phyloP scores from a whole-genome alignment of 1,140 invertebrate genomes.

The Copidosoma floridanum region DNA sequence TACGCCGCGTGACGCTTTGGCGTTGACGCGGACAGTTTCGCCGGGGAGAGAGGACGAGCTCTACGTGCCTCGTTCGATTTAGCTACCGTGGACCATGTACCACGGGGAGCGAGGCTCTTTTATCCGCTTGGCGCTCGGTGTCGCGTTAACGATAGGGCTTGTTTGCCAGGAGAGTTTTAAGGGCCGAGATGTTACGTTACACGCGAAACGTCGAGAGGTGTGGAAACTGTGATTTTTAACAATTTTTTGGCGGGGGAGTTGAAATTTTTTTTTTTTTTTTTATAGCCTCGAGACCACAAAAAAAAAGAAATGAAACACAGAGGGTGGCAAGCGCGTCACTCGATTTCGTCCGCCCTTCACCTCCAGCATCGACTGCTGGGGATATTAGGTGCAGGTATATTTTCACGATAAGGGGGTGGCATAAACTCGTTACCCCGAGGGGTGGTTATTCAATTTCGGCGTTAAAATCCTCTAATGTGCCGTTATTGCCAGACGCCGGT shows the following conservation, averaged over 20 bases:
- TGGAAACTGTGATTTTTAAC: too few species aligned
- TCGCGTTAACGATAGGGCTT: too few species aligned
- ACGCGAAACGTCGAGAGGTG: too few species aligned
- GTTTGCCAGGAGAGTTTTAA: too few species aligned
- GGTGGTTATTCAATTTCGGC: conserved; percentile 52
- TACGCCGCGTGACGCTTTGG: conserved; percentile 10
- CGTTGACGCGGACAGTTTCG: conserved; percentile 10
- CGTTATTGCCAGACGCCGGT: conserved; percentile 42
- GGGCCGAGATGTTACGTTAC: too few species aligned
- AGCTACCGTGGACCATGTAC: too few species aligned
- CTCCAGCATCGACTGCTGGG: conserved; percentile 16
- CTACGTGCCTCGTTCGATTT: conserved; percentile 18
- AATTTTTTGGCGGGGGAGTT: too few species aligned
- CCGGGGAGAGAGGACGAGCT: too few species aligned
- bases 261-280: too few species aligned
- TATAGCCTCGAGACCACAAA: conserved; percentile 8
- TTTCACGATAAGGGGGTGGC: conserved; percentile 37
- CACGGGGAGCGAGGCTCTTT: too few species aligned
- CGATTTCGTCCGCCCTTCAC: conserved; percentile 46
- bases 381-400: conserved; percentile 39
- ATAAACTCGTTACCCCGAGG: conserved; percentile 47
- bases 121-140: too few species aligned
- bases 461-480: conserved; percentile 55
- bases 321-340: conserved; percentile 48
- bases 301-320: conserved; percentile 34